A percentile compares a stretch with the other conserved stretches of the same genome.
These are phyloP conservation scores for Actinemys pallida DNA, from an alignment of 2,113 vertebrate genomes.

Conservation along the genomic window DNA sequence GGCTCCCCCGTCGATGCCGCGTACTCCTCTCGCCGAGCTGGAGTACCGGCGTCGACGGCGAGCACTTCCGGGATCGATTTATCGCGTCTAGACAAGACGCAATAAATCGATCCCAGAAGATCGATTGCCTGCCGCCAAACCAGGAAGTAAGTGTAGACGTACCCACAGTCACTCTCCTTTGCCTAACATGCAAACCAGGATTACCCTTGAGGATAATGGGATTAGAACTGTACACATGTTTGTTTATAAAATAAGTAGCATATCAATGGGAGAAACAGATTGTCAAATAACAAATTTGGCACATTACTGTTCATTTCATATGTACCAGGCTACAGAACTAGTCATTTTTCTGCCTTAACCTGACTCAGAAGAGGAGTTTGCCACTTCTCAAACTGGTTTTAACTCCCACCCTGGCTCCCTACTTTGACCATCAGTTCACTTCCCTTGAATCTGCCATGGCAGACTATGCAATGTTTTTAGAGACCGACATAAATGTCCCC, in stretches of 20 bases:
- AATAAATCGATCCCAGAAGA: too few species aligned
- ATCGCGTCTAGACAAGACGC: too few species aligned
- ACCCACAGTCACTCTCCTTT: neutral
- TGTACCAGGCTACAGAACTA: neutral
- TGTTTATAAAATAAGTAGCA: neutral
- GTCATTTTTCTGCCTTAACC: neutral
- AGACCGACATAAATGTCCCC: neutral
- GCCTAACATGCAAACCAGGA: neutral
- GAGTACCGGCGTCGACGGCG: too few species aligned
- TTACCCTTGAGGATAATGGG: neutral
- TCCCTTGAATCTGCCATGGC: neutral
- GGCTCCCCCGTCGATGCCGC: too few species aligned
- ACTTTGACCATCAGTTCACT: neutral
- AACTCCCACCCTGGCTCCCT: neutral
- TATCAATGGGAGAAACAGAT: accelerated
- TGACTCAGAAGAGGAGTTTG: neutral
- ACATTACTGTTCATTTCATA: neutral
- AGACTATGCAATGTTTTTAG: neutral
- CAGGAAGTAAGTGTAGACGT: too few species aligned
- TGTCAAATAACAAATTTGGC: neutral
- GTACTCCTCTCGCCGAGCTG: too few species aligned
- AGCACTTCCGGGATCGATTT: too few species aligned
- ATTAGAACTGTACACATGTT: accelerated
- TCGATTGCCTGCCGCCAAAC: too few species aligned
- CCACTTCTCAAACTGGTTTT: neutral